Conservation (phyloP, 2,797 vertebrate species). For the Limnodromus scolopaceus region DNA sequence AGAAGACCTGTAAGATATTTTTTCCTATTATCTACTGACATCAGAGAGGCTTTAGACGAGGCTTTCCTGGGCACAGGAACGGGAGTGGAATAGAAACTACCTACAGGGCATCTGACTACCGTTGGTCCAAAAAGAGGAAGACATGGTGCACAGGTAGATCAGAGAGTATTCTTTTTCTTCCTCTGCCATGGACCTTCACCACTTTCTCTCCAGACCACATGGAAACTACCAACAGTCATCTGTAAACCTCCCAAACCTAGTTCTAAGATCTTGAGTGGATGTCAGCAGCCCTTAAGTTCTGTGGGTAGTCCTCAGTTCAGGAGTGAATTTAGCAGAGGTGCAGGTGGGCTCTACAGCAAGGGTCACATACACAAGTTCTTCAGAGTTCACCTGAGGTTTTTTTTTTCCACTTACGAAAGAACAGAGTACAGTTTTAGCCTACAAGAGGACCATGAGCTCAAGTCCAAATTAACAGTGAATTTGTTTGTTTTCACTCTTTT, state of each 20-base stretch:
- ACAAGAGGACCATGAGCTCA: background rate
- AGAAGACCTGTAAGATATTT: background rate
- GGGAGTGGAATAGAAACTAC: background rate
- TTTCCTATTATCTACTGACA: background rate
- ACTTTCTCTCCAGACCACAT: background rate
- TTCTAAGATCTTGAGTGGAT: background rate
- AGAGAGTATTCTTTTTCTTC: background rate
- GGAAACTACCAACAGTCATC: background rate
- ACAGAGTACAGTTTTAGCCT: background rate
- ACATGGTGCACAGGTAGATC: background rate
- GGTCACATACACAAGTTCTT: background rate
- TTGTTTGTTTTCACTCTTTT: background rate
- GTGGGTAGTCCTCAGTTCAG: background rate
- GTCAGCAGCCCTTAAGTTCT: background rate
- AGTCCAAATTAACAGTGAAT: background rate
- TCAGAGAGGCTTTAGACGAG: background rate
- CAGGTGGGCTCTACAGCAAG: background rate
- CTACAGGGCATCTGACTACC: background rate
- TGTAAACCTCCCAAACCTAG: background rate
- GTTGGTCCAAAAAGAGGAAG: background rate
- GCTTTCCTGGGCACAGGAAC: background rate
- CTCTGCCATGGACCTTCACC: accelerated
- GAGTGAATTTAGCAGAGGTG: background rate
- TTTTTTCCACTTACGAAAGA: background rate
- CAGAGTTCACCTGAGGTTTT: background rate